Percentiles rank a stretch among this genome's conserved stretches.
Evolutionary conservation across 2,113 vertebrate genomes (phyloP).

Genomic region (Vidua chalybeata): DNA sequence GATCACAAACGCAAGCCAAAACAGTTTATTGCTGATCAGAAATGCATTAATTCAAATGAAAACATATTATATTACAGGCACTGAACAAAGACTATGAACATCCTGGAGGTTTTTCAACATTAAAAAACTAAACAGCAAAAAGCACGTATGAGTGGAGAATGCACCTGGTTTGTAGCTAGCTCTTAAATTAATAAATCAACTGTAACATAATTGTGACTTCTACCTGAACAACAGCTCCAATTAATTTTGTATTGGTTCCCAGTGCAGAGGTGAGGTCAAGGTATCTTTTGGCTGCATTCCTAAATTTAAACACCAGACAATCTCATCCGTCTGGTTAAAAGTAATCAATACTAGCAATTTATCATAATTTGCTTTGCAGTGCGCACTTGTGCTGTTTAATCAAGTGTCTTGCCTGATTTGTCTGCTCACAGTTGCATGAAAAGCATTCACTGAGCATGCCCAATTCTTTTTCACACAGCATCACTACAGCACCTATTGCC

Average conservation of each 20-base stretch:
- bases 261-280: constrained; percentile 57
- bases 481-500: not conserved
- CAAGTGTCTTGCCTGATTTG: constrained; percentile 22
- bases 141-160: not conserved
- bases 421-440: constrained; percentile 45
- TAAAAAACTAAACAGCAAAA: not conserved
- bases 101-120: not conserved
- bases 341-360: constrained; percentile 51
- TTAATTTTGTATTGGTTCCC: constrained; percentile 46
- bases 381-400: constrained; percentile 35
- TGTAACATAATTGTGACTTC: constrained; percentile 41
- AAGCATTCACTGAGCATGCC: not conserved
- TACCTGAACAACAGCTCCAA: constrained; percentile 34
- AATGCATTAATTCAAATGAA: constrained; percentile 13
- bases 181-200: constrained; percentile 63
- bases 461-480: not conserved
- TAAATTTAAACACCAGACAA: constrained; percentile 45
- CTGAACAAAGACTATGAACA: not conserved
- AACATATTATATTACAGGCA: not conserved
- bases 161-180: not conserved
- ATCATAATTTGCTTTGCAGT: constrained; percentile 40
- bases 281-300: constrained; percentile 51
- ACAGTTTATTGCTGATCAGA: not conserved
- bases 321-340: constrained; percentile 36
- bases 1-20: not conserved